Evolutionary conservation across 2,888 invertebrate species (phyloP).

Genomic region (Patella caerulea): DNA sequence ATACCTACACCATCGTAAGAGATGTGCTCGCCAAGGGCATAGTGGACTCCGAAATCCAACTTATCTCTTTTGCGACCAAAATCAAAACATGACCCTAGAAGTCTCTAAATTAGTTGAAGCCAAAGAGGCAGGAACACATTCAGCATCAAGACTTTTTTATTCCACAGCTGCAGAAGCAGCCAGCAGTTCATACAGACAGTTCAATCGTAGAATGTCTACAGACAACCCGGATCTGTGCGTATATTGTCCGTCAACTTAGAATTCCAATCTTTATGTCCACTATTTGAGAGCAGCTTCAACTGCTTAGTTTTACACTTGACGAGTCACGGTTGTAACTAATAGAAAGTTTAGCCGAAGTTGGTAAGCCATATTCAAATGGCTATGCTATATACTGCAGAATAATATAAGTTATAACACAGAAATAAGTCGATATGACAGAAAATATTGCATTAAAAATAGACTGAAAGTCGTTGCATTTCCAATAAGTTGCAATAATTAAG

Average conservation of each 20-base stretch:
- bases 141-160: constrained; percentile 37
- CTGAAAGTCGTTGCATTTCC: too few species aligned
- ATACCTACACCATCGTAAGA: constrained; percentile 28
- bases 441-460: too few species aligned
- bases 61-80: constrained; percentile 17
- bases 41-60: constrained; percentile 8
- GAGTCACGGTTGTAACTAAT: too few species aligned
- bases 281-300: too few species aligned
- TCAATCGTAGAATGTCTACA: background rate
- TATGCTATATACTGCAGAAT: too few species aligned
- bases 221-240: constrained; percentile 25
- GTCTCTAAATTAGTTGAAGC: constrained; percentile 42
- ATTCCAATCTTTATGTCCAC: too few species aligned
- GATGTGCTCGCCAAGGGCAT: constrained; percentile 20
- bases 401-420: too few species aligned
- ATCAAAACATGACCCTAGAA: constrained; percentile 37
- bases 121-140: constrained; percentile 42
- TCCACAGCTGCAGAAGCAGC: constrained; percentile 28
- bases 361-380: too few species aligned
- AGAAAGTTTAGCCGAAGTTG: too few species aligned
- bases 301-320: too few species aligned
- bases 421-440: too few species aligned
- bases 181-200: constrained; percentile 27
- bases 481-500: too few species aligned
- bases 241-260: constrained; percentile 43